phyloP scores from a whole-genome alignment of 2,113 vertebrate species.

The Zapornia atra region DNA sequence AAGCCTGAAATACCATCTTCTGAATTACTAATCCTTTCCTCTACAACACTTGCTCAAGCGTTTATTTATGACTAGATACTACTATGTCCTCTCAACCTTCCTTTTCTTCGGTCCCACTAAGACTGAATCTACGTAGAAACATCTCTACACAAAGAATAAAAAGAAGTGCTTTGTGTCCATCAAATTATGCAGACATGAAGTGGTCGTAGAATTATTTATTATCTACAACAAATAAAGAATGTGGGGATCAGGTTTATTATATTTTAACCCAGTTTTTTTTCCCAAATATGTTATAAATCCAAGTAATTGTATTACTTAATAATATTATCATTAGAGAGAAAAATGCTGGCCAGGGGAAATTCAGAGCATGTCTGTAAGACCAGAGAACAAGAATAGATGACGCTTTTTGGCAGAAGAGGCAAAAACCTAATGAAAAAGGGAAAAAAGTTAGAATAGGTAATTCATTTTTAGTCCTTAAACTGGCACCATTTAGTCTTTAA shows the following conservation, averaged over 20 bases:
- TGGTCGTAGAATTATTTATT: background rate
- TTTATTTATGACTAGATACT: background rate
- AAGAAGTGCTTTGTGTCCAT: background rate
- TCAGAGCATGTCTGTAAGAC: background rate
- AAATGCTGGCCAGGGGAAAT: background rate
- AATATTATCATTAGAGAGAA: background rate
- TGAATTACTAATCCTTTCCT: constrained; percentile 14
- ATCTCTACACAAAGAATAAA: background rate
- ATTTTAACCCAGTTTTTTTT: background rate
- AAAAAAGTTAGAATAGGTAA: background rate
- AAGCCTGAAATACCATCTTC: background rate
- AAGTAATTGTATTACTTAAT: background rate
- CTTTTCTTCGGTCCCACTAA: background rate
- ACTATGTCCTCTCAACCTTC: background rate
- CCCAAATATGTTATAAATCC: background rate
- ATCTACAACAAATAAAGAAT: background rate
- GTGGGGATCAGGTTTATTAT: background rate
- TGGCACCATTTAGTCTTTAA: background rate
- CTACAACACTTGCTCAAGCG: background rate
- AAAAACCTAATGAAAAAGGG: background rate
- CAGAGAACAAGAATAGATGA: background rate
- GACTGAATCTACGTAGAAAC: background rate
- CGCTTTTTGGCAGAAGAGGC: background rate
- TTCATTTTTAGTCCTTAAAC: background rate
- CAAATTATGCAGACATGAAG: background rate